Evolutionary conservation across 2,113 vertebrate genomes (phyloP).

Genomic region (Zosterops lateralis): DNA sequence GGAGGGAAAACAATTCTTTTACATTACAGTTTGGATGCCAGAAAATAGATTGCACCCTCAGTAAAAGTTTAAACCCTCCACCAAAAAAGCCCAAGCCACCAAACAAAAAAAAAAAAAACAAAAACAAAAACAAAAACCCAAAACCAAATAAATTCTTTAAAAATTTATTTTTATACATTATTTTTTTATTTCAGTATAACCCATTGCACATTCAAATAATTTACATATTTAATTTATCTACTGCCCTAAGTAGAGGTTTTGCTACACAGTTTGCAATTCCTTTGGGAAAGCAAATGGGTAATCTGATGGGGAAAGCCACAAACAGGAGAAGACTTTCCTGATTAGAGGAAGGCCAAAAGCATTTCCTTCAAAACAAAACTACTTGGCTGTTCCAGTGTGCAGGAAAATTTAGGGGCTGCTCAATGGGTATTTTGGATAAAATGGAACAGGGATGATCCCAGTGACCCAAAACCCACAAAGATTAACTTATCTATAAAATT

Average conservation of each 20-base stretch:
- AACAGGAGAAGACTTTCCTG: background rate
- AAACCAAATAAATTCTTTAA: background rate
- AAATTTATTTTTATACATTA: background rate
- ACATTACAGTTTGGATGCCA: background rate
- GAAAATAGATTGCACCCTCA: background rate
- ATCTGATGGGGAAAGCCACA: background rate
- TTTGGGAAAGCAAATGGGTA: background rate
- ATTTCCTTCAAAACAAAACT: background rate
- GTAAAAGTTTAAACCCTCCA: background rate
- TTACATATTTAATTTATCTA: background rate
- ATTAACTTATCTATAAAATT: background rate
- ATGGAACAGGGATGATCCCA: background rate
- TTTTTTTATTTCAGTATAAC: background rate
- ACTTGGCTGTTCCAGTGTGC: accelerated
- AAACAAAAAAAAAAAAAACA: too few relatives aligned
- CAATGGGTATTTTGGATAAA: background rate
- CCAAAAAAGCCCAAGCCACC: accelerated
- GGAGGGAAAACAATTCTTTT: background rate
- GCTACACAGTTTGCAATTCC: background rate
- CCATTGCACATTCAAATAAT: background rate
- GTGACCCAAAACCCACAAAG: background rate
- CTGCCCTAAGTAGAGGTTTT: background rate
- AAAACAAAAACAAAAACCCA: background rate
- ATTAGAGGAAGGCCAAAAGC: background rate
- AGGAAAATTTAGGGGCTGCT: background rate